phyloP scores from a whole-genome alignment of 2,113 vertebrate species.

The Antennarius striatus region DNA sequence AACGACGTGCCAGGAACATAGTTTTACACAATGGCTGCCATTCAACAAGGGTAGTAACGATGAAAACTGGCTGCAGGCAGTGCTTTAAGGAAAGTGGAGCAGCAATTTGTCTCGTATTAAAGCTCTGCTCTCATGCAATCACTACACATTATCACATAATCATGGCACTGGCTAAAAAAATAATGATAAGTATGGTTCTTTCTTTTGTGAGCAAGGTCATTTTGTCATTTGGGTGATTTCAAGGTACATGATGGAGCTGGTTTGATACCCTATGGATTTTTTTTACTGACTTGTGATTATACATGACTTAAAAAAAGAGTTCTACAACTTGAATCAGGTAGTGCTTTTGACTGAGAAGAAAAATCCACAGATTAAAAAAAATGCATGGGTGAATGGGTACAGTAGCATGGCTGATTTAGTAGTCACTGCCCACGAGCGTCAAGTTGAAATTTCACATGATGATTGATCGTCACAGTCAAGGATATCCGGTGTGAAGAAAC shows the following conservation, averaged over 20 bases:
- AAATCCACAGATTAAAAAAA: slow-evolving; percentile 16
- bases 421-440: too few relatives aligned
- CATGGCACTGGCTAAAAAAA: not conserved
- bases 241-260: not conserved
- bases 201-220: slow-evolving; percentile 10
- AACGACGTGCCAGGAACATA: slow-evolving; percentile 30
- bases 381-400: too few relatives aligned
- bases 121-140: slow-evolving; percentile 12
- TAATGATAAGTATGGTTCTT: not conserved
- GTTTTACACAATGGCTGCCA: slow-evolving; percentile 46
- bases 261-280: not conserved
- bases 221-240: slow-evolving; percentile 1
- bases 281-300: too few relatives aligned
- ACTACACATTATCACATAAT: slow-evolving; percentile 13
- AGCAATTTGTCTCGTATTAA: slow-evolving; percentile 20
- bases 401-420: too few relatives aligned
- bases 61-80: slow-evolving; percentile 40
- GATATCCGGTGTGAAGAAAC: slow-evolving; percentile 25
- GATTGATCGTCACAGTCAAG: slow-evolving; percentile 34
- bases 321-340: too few relatives aligned
- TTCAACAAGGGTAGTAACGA: slow-evolving; percentile 5
- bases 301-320: too few relatives aligned
- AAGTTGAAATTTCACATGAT: slow-evolving; percentile 2
- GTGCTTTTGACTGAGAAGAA: slow-evolving; percentile 8
- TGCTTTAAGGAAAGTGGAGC: slow-evolving; percentile 31